Conservation (phyloP, 2,113 vertebrate genomes). For the Eidolon helvum region DNA sequence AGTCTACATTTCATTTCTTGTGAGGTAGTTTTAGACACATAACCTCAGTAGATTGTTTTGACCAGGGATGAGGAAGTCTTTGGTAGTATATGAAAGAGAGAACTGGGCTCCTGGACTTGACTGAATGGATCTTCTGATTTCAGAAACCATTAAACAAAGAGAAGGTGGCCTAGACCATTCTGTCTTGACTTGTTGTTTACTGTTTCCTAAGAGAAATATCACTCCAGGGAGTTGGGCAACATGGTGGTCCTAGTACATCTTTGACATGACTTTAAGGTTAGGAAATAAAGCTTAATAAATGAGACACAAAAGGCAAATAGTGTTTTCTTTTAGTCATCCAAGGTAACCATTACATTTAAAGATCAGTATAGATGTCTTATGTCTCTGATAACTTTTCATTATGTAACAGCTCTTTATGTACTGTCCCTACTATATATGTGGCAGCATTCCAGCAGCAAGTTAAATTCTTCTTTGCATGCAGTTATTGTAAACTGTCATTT, state of each 20-base stretch:
- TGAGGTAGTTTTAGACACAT: neutral
- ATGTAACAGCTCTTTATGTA: neutral
- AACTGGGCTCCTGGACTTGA: neutral
- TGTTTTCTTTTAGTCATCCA: neutral
- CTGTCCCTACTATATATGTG: neutral
- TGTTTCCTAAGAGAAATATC: neutral
- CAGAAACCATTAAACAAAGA: neutral
- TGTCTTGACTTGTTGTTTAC: neutral
- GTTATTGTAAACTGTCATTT: conserved; percentile 42
- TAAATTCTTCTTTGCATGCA: neutral
- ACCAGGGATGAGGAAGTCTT: neutral
- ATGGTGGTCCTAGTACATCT: neutral
- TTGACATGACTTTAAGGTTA: neutral
- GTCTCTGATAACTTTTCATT: neutral
- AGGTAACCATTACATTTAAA: neutral
- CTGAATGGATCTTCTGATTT: neutral
- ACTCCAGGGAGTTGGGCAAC: neutral
- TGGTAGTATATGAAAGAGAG: neutral
- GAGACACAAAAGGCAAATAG: neutral
- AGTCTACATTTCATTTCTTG: neutral
- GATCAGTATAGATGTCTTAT: neutral
- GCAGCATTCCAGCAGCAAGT: neutral
- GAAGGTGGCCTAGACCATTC: neutral
- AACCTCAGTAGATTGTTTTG: neutral
- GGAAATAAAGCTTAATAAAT: neutral